phyloP scores from a whole-genome alignment of 1,140 invertebrate genomes.

The Phortica variegata region DNA sequence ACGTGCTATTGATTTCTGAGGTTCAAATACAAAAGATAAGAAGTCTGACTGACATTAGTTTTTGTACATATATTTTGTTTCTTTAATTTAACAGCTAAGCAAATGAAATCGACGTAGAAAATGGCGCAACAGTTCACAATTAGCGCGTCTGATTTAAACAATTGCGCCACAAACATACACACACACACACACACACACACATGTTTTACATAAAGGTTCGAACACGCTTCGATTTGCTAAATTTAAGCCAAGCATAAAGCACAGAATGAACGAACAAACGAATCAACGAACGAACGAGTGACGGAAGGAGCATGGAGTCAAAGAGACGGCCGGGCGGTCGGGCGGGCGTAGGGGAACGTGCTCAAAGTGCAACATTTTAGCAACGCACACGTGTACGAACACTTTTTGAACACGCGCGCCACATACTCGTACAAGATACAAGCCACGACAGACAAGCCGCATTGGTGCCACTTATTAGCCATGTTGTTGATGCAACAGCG shows the following conservation, averaged over 20 bases:
- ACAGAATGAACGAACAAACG: constrained; percentile 12
- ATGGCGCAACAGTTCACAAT: too few species aligned
- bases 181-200: not conserved
- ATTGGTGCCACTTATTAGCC: constrained; percentile 49
- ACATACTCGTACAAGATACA: constrained; percentile 22
- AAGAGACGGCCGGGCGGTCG: constrained; percentile 6
- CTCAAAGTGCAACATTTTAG: constrained; percentile 41
- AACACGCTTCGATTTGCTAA: constrained; percentile 46
- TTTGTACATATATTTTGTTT: too few species aligned
- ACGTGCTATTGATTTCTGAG: too few species aligned
- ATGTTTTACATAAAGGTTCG: not conserved
- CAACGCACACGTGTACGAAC: constrained; percentile 42
- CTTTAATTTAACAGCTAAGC: too few species aligned
- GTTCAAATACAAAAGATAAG: too few species aligned
- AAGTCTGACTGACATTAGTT: too few species aligned
- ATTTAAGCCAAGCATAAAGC: constrained; percentile 50
- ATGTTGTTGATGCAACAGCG: constrained; percentile 48
- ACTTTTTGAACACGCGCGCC: not conserved
- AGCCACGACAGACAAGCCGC: constrained; percentile 44
- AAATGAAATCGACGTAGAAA: too few species aligned
- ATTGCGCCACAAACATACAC: too few species aligned
- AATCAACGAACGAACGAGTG: not conserved
- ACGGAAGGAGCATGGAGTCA: constrained; percentile 8
- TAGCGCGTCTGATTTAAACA: constrained; percentile 29
- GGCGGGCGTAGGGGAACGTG: constrained; percentile 3